These are phyloP conservation scores for Blastobasis lacticolella DNA, from an alignment of 2,888 invertebrate species.

Conservation along the genomic window DNA sequence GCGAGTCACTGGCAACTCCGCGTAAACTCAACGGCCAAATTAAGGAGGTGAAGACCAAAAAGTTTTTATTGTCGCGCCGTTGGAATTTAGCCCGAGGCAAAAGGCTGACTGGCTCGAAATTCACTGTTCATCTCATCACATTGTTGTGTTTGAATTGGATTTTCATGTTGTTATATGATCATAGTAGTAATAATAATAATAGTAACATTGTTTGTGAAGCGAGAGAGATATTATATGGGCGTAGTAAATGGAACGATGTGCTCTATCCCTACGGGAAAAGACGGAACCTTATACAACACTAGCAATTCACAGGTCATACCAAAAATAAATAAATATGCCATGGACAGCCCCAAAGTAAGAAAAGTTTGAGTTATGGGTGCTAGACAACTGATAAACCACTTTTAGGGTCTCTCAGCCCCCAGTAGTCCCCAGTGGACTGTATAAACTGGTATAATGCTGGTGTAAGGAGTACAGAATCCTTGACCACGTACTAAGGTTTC, in stretches of 20 bases:
- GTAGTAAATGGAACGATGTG: not conserved
- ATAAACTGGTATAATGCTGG: too few relatives aligned
- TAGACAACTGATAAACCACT: too few relatives aligned
- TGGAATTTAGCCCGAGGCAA: conserved; percentile 31
- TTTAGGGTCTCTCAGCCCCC: too few relatives aligned
- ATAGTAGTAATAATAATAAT: not conserved
- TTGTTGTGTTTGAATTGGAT: conserved; percentile 20
- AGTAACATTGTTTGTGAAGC: not conserved
- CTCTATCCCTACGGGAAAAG: not conserved
- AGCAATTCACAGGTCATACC: too few relatives aligned
- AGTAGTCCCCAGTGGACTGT: too few relatives aligned
- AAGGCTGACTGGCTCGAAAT: conserved; percentile 32
- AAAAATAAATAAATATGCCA: too few relatives aligned
- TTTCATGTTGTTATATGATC: not conserved
- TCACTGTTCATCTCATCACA: conserved; percentile 33
- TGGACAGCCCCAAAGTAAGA: too few relatives aligned
- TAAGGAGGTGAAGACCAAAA: conserved; percentile 45
- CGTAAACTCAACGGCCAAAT: conserved; percentile 30
- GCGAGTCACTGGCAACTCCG: not conserved
- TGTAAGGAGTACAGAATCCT: too few relatives aligned
- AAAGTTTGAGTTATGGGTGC: too few relatives aligned
- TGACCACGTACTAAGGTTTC: too few relatives aligned
- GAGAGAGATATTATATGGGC: not conserved
- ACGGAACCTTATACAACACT: not conserved
- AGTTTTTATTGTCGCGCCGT: conserved; percentile 43